Conservation (phyloP, 2,888 invertebrate genomes). For the Criorhina ranunculi region DNA sequence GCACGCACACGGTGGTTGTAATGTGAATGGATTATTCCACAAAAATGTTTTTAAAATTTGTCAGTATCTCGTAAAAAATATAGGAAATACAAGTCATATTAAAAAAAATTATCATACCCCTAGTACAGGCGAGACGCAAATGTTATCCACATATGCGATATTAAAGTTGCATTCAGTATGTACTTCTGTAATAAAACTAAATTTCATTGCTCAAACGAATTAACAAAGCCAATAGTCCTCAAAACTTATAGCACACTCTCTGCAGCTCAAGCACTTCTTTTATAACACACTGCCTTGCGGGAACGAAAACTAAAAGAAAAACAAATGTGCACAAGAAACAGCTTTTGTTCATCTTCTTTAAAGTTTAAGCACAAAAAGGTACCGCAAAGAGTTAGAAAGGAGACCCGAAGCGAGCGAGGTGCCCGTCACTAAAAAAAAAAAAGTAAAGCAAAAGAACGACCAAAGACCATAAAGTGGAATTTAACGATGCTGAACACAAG, state of each 20-base stretch:
- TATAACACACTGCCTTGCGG: slow-evolving; percentile 28
- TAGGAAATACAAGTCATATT: too few species aligned
- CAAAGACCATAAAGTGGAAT: slow-evolving; percentile 67
- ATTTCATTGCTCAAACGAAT: slow-evolving; percentile 26
- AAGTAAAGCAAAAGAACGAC: slow-evolving; percentile 35
- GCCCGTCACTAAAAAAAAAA: slow-evolving; percentile 3
- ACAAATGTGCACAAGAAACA: slow-evolving; percentile 6
- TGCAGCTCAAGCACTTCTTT: slow-evolving; percentile 33
- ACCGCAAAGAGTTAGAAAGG: slow-evolving; percentile 65
- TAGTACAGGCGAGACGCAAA: too few species aligned
- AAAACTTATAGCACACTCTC: slow-evolving; percentile 27
- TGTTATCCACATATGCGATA: background rate
- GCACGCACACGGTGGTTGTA: too few species aligned
- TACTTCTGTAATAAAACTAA: slow-evolving; percentile 2
- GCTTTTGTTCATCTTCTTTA: slow-evolving; percentile 32
- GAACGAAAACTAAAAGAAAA: slow-evolving; percentile 2
- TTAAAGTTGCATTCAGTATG: background rate
- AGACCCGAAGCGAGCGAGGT: slow-evolving; percentile 11
- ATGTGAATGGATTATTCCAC: too few species aligned
- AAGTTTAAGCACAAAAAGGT: slow-evolving; percentile 35
- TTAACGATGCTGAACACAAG: slow-evolving; percentile 72
- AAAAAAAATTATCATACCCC: too few species aligned
- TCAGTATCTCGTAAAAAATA: too few species aligned
- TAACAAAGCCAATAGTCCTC: slow-evolving; percentile 35
- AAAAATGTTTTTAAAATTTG: too few species aligned